Evolutionary conservation across 2,797 vertebrate species (phyloP), one percentile per base, ranked within the genome.

Genomic region (Melanotaenia trifasciata): DNA sequence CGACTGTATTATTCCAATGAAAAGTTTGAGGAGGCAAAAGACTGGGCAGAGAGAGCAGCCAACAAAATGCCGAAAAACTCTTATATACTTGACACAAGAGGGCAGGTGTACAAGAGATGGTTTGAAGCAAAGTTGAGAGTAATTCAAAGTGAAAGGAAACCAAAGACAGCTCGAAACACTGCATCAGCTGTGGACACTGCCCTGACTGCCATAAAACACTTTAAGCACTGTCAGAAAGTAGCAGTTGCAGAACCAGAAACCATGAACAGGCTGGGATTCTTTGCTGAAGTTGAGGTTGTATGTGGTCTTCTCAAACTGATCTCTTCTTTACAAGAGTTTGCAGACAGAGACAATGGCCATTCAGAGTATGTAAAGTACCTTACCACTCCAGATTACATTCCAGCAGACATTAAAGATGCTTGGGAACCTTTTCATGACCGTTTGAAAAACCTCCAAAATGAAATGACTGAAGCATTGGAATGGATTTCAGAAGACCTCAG

Each of bases 401-500:
- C 96, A 0, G 80, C 90, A 4, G 91, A 89, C 51, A 64, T 96
- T 11, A 2, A 84, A 73, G 84, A 72, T 43, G 10, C 63, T 2
- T 97, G 96, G 96, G 74, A 81, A 74, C 69, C 33, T 7, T 93
- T 96, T 69, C 96, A 97, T 70, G 26, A 22, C 1, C 76, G 36
- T 16, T 79, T 97, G 69, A 96, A 95, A 91, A 86, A 87, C 0
- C 89, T 96, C 56, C 90, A 88, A 0, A 88, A 84, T 2, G 90
- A 88, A 63, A 84, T 96, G 71, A 90, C 90, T 59, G 83, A 93
- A 14, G 91, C 96, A 1, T 76, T 96, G 66, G 95, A 95, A 71
- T 95, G 95, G 94, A 94, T 97, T 70, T 95, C 95, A 10, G 95
- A 96, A 64, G 95, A 97, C 59, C 78, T 96, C n/a, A 94, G 94